phyloP scores from a whole-genome alignment of 2,113 vertebrate species.

The Corapipo altera region DNA sequence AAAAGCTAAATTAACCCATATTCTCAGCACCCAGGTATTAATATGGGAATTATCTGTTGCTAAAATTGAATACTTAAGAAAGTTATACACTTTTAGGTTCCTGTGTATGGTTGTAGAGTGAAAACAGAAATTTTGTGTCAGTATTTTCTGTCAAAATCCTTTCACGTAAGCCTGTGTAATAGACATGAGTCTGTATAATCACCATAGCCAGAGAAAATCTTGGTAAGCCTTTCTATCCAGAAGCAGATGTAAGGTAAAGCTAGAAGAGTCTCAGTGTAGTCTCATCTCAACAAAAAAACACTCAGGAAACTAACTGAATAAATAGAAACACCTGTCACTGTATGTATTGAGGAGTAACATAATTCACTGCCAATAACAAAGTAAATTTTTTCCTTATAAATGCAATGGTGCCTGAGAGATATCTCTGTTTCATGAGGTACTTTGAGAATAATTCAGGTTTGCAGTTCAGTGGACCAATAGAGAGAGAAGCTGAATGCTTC shows the following conservation, averaged over 20 bases:
- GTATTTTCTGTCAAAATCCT: background rate
- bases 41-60: background rate
- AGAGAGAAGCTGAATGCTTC: background rate
- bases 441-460: background rate
- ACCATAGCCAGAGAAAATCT: background rate
- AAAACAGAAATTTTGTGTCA: background rate
- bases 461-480: background rate
- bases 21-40: background rate
- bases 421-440: background rate
- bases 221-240: background rate
- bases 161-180: background rate
- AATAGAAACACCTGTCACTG: background rate
- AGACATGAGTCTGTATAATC: background rate
- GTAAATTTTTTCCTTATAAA: background rate
- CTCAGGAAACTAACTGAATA: background rate
- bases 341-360: background rate
- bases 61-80: background rate
- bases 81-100: background rate
- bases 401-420: background rate
- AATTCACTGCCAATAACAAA: background rate
- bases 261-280: background rate
- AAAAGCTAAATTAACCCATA: background rate
- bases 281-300: background rate
- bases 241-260: background rate
- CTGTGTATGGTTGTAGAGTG: background rate